Evolutionary conservation across 2,113 vertebrate genomes (phyloP), one percentile per base, ranked within the genome.

Genomic region (Apaloderma vittatum): DNA sequence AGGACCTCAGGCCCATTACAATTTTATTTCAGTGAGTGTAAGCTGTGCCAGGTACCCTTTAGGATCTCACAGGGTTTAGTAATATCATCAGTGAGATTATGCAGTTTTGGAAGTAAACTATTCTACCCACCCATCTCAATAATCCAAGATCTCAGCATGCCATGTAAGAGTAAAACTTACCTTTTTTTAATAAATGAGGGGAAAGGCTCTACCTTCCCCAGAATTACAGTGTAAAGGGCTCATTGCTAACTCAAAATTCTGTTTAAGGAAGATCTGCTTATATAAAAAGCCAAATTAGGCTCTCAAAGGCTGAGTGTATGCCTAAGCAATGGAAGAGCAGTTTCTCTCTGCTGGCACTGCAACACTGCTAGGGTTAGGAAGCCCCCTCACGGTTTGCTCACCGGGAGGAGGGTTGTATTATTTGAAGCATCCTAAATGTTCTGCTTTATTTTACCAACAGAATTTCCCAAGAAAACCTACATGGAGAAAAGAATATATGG

Each of bases 371-470:
- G 87, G 96, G 96, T 95, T 94, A 97, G 90, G 91, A 95, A 97
- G 95, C 88, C 96, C 91, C 94, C 90, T 96, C 89, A 96, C 89
- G 91, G 91, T 90, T 94, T 97, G 94, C 95, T 94, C 93, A 86
- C 85, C 94, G 92, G 96, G 93, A 96, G 93, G 34, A 96, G 81
- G 55, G 86, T 63, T 95, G 77, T 96, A 94, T 88, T 94, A 95
- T 94, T 80, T 93, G 92, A 96, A 96, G 94, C 88, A 94, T 96
- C 52, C 75, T 83, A 94, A 96, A 93, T 96, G 80, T 94, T 71
- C 92, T 86, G 78, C 23, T 94, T 96, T 96, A 92, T 84, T 96
- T 88, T 94, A 86, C 72, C 1, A 0, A 16, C 59, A 91, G 84
- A 90, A 92, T 82, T 95, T 86, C 70, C 71, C 63, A 92, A 72